Evolutionary conservation across 92 coral and sea anemone species (phyloP).

Genomic region (Palythoa caribaeorum): DNA sequence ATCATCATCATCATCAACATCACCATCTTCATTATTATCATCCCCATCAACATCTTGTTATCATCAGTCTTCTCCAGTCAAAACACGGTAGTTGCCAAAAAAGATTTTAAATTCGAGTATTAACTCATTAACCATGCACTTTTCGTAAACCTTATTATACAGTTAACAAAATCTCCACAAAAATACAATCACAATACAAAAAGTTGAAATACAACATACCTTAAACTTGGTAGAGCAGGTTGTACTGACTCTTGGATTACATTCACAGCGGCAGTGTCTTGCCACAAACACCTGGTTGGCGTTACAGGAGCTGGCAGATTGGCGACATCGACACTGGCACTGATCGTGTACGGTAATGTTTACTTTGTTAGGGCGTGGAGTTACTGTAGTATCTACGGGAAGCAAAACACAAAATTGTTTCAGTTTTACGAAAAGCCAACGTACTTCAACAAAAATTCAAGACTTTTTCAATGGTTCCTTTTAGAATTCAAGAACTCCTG

Average conservation of each 20-base stretch:
- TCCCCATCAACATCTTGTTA: too few relatives aligned
- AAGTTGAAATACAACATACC: background rate
- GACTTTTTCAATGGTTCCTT: too few relatives aligned
- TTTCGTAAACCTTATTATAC: background rate
- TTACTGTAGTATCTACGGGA: background rate
- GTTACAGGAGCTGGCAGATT: constrained; percentile 32
- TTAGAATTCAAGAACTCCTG: too few relatives aligned
- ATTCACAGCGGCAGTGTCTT: constrained; percentile 39
- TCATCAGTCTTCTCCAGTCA: too few relatives aligned
- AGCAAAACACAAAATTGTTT: background rate
- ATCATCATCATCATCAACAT: too few relatives aligned
- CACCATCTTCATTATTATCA: too few relatives aligned
- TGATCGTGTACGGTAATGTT: constrained; percentile 3
- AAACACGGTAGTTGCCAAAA: too few relatives aligned
- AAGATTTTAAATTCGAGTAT: too few relatives aligned
- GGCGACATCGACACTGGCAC: constrained; percentile 33
- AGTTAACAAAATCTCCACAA: background rate
- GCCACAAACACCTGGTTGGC: constrained; percentile 12
- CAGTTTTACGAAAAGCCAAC: background rate
- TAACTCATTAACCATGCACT: too few relatives aligned
- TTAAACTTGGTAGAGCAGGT: constrained; percentile 12
- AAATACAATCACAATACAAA: background rate
- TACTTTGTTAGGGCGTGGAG: background rate
- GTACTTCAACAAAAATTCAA: too few relatives aligned
- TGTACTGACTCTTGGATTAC: constrained; percentile 1